These are phyloP conservation scores for Calliopum simillimum DNA, from an alignment of 2,888 invertebrate species.

Conservation along the genomic window DNA sequence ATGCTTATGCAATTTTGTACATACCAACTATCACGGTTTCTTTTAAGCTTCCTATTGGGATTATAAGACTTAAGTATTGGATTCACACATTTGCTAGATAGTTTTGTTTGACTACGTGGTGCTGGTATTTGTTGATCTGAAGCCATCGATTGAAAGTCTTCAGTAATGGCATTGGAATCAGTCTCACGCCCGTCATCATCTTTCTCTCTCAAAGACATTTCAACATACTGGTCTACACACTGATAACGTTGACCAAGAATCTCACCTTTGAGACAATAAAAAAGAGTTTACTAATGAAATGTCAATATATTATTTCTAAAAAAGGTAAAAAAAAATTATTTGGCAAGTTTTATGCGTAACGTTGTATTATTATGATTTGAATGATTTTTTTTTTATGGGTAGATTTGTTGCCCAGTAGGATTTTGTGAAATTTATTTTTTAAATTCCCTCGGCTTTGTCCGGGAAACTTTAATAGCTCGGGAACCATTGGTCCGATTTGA, in stretches of 20 bases:
- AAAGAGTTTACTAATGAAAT: background rate
- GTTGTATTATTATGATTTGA: no score
- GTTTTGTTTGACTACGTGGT: background rate
- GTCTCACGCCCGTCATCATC: constrained; percentile 11
- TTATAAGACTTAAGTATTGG: constrained; percentile 64
- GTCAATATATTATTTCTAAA: background rate
- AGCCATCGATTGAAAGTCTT: background rate
- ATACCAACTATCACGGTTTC: constrained; percentile 64
- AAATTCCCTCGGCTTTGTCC: no score
- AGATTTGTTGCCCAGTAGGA: no score
- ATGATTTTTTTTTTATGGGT: no score
- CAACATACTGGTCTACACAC: constrained; percentile 51
- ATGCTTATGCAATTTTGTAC: constrained; percentile 32
- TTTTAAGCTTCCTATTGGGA: constrained; percentile 65
- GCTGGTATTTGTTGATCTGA: background rate
- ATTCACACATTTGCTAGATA: constrained; percentile 45
- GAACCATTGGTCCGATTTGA: no score
- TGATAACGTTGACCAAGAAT: constrained; percentile 58
- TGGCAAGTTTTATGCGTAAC: background rate
- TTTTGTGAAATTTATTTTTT: no score
- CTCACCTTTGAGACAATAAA: constrained; percentile 48
- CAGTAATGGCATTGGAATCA: background rate
- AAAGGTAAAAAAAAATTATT: background rate
- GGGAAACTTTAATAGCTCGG: no score
- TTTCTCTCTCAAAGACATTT: constrained; percentile 55